A percentile compares a stretch with the other conserved stretches of the same genome.
These are phyloP conservation scores for Cataglyphis altisquamis DNA, from an alignment of 2,888 invertebrate genomes.

Conservation along the genomic window DNA sequence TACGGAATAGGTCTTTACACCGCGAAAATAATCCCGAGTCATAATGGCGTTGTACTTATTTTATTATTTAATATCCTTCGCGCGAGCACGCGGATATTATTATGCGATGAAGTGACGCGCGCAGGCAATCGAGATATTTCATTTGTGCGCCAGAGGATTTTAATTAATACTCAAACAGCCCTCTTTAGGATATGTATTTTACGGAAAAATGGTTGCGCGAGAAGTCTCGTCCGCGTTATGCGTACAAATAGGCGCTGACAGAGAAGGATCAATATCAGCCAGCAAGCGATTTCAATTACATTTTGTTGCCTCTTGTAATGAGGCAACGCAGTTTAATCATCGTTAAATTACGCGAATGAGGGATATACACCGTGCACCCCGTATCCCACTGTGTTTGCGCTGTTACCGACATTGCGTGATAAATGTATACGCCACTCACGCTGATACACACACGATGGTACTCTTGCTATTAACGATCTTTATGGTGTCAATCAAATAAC, in stretches of 20 bases:
- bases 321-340: slow-evolving; percentile 53
- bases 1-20: slow-evolving; percentile 22
- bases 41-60: slow-evolving; percentile 40
- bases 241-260: slow-evolving; percentile 49
- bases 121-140: slow-evolving; percentile 18
- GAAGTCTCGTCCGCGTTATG: slow-evolving; percentile 40
- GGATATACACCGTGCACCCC: neutral
- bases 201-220: slow-evolving; percentile 36
- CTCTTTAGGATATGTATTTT: slow-evolving; percentile 38
- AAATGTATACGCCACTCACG: slow-evolving; percentile 50
- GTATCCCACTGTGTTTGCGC: slow-evolving; percentile 28
- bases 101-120: slow-evolving; percentile 34
- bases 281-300: slow-evolving; percentile 55
- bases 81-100: slow-evolving; percentile 4
- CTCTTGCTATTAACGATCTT: slow-evolving; percentile 57
- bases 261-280: slow-evolving; percentile 41
- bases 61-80: slow-evolving; percentile 36
- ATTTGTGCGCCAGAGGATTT: slow-evolving; percentile 22
- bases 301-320: slow-evolving; percentile 57
- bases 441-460: slow-evolving; percentile 43
- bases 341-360: slow-evolving; percentile 50
- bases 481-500: slow-evolving; percentile 55
- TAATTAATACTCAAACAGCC: slow-evolving; percentile 46
- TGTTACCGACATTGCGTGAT: slow-evolving; percentile 56
- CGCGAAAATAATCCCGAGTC: slow-evolving; percentile 43